Percentiles rank a stretch among this genome's conserved stretches.
Evolutionary conservation across 2,113 vertebrate genomes (phyloP).

Genomic region (Microcebus tavaratra): DNA sequence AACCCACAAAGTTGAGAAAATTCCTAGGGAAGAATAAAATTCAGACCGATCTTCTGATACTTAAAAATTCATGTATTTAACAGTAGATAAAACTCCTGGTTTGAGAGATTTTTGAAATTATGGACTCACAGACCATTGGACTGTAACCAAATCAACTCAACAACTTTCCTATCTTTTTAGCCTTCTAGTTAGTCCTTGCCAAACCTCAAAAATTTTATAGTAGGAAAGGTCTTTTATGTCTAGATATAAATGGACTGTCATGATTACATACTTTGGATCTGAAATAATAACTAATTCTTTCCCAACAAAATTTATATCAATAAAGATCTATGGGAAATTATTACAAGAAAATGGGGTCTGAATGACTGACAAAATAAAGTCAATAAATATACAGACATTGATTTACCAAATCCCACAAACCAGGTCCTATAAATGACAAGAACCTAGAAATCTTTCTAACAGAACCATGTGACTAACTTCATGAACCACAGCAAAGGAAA

Average conservation of each 20-base stretch:
- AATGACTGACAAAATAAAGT: background rate
- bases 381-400: background rate
- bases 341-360: background rate
- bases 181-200: background rate
- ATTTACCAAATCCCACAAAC: constrained; percentile 11
- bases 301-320: background rate
- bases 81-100: background rate
- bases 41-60: constrained; percentile 22
- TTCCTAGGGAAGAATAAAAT: constrained; percentile 68
- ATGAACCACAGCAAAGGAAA: constrained; percentile 28
- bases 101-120: constrained; percentile 1
- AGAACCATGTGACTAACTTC: constrained; percentile 1
- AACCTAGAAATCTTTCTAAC: constrained; percentile 30
- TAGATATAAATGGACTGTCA: background rate
- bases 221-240: background rate
- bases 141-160: background rate
- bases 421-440: background rate
- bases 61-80: constrained; percentile 57
- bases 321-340: constrained; percentile 11
- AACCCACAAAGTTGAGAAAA: constrained; percentile 68
- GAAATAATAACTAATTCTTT: background rate
- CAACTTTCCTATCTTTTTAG: background rate
- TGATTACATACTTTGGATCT: background rate
- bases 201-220: background rate
- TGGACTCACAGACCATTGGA: background rate